Evolutionary conservation across 2,888 invertebrate species (phyloP).

Genomic region (Thysanoteuthis rhombus): DNA sequence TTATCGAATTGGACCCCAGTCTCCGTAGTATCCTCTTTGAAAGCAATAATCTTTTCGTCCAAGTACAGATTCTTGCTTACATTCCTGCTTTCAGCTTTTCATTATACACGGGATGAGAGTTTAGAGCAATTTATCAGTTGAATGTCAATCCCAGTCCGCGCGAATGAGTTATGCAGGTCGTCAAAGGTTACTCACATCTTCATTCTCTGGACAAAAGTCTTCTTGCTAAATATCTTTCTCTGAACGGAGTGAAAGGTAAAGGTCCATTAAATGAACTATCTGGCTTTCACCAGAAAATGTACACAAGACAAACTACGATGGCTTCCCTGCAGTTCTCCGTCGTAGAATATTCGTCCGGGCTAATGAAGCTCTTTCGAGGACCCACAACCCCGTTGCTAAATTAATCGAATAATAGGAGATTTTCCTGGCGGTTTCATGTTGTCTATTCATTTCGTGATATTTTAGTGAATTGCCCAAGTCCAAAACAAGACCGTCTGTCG

Average conservation of each 20-base stretch:
- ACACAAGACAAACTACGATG: not conserved
- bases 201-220: not conserved
- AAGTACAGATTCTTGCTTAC: not conserved
- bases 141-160: not conserved
- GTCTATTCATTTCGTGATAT: not conserved
- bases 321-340: not conserved
- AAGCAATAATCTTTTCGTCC: not conserved
- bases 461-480: not conserved
- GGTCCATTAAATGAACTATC: not conserved
- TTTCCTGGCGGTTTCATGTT: not conserved
- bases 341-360: not conserved
- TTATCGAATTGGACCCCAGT: no score
- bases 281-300: not conserved
- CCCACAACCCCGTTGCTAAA: not conserved
- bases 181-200: not conserved
- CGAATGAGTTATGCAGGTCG: not conserved
- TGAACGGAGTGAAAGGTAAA: not conserved
- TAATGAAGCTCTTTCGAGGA: not conserved
- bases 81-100: not conserved
- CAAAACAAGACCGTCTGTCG: not conserved
- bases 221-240: not conserved
- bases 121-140: not conserved
- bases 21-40: not conserved
- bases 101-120: not conserved
- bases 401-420: not conserved